Percentiles rank a stretch among this genome's conserved stretches.
Evolutionary conservation across 2,888 invertebrate species (phyloP).

Genomic region (Drosophila lacicola): DNA sequence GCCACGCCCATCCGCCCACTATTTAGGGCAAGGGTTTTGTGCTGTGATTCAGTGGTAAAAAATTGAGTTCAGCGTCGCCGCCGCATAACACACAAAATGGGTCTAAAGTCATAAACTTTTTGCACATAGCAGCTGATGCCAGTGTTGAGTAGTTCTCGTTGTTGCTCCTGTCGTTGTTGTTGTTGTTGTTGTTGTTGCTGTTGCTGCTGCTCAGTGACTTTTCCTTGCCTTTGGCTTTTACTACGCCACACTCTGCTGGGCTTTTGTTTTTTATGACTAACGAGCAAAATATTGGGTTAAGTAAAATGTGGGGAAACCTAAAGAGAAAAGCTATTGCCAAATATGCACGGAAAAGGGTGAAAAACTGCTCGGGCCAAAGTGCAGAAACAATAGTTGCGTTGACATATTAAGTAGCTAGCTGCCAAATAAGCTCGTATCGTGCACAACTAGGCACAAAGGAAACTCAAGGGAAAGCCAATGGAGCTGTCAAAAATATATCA

Average conservation of each 20-base stretch:
- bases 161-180: constrained; percentile 37
- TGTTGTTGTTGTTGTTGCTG: constrained; percentile 32
- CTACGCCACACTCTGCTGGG: constrained; percentile 69
- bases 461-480: not conserved
- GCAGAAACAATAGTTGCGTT: constrained; percentile 41
- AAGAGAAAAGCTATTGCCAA: constrained; percentile 43
- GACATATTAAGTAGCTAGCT: constrained; percentile 38
- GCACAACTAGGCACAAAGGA: not conserved
- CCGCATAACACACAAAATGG: constrained; percentile 71
- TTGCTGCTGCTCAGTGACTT: constrained; percentile 71
- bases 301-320: constrained; percentile 39
- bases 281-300: constrained; percentile 80
- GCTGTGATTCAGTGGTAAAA: constrained; percentile 65
- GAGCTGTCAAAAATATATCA: not conserved
- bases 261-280: constrained; percentile 77
- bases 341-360: constrained; percentile 14
- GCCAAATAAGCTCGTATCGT: not conserved
- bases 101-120: constrained; percentile 82
- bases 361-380: constrained; percentile 4
- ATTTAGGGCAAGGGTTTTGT: constrained; percentile 8
- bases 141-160: constrained; percentile 50
- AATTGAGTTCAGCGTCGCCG: constrained; percentile 69
- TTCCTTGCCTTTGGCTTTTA: constrained; percentile 78
- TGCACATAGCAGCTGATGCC: constrained; percentile 76
- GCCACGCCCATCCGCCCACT: not conserved